Base-by-base conservation (phyloP, 2,113 vertebrate species). In the Myiagra hebetior region DNA sequence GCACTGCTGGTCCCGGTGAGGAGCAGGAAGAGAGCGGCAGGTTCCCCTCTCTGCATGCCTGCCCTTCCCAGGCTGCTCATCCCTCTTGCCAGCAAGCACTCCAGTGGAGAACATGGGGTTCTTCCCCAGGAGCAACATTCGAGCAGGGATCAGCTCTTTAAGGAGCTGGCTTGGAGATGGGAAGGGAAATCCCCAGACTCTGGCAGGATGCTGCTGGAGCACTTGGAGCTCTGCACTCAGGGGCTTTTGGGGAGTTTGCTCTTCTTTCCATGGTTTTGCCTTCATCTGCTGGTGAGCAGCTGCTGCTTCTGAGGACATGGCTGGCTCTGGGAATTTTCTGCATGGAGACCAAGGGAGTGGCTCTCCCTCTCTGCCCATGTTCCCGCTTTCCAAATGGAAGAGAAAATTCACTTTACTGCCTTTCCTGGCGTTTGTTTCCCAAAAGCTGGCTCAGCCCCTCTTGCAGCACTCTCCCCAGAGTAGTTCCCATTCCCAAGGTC, bases 121-220 rank as follows among this genome's bases (percentile, higher is more conserved):
- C 68, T 92, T 74, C 83, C 72, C 18, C 0, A 15, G 76, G 90
- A 93, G 63, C 91, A 83, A 0, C 42, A 6, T 37, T 60, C 11
- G 10, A 13, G 79, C 37, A 8, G 70, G 88, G 92, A 83, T 82
- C 85, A 73, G 95, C 81, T 76, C 50, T 72, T 31, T 16, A 74
- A 75, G 87, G 33, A 64, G 62, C 68, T 90, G 91, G 57, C 67
- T 76, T 37, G 44, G 68, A 37, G 62, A 50, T 0, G 24, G 85
- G 72, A 18, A 80, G 83, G 95, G 91, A 83, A 96, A 92, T 93
- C 89, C 91, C 91, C 21, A 3, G 72, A 1, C 63, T 49, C 67
- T 64, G 94, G 85, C 88, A 88, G 86, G 75, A 56, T 87, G 85
- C 62, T 73, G 82, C 74, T 2, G 28, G 26, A 85, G 24, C 1